Percentiles rank a stretch among this genome's conserved stretches.
These are phyloP conservation scores for Hedychridium roseum DNA, from an alignment of 2,888 invertebrate species.

Conservation along the genomic window DNA sequence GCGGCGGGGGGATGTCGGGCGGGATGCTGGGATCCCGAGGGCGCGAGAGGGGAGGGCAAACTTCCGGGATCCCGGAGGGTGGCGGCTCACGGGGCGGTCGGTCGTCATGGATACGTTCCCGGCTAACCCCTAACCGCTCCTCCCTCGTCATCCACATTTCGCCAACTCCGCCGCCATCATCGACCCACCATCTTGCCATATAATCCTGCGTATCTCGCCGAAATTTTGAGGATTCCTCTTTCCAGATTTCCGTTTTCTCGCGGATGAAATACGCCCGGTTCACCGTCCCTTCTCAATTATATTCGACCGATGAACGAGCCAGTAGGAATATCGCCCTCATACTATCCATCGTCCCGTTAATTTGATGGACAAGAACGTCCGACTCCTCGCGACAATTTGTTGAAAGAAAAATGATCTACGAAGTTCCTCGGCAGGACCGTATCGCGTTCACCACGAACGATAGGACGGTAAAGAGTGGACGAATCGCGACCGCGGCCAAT, in stretches of 20 bases:
- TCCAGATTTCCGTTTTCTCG: neutral
- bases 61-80: constrained; percentile 58
- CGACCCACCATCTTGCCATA: constrained; percentile 62
- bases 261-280: neutral
- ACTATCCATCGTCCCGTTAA: no score
- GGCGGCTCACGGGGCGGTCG: constrained; percentile 60
- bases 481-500: no score
- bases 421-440: neutral
- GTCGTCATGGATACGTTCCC: constrained; percentile 62
- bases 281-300: no score
- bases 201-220: constrained; percentile 28
- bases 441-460: constrained; percentile 8
- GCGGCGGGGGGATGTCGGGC: constrained; percentile 17
- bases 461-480: constrained; percentile 10
- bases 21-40: constrained; percentile 47
- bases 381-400: neutral
- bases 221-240: constrained; percentile 33
- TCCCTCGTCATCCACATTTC: constrained; percentile 44
- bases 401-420: no score
- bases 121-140: constrained; percentile 59
- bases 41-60: constrained; percentile 24
- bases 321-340: no score
- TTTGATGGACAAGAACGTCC: no score
- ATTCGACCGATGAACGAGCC: no score
- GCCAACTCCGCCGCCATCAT: constrained; percentile 60